These are phyloP conservation scores for Aurelia aurita complex sp. Pacific DNA, from an alignment of 30 jellyfish, hydroid and myxozoan genomes.

Conservation along the genomic window DNA sequence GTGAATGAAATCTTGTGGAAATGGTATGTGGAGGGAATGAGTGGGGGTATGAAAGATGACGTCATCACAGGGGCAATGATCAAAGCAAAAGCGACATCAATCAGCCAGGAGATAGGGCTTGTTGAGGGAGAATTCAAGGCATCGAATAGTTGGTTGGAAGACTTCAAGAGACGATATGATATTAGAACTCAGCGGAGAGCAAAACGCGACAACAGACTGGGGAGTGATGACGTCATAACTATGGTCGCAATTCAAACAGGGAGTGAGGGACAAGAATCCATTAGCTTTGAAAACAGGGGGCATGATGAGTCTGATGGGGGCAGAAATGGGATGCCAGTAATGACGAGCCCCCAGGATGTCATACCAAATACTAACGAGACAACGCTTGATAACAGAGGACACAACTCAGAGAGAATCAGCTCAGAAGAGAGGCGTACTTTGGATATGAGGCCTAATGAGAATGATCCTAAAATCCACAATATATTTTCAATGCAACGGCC, in stretches of 20 bases:
- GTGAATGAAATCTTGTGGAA: constrained; percentile 35
- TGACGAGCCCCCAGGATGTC: background rate
- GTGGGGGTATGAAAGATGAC: background rate
- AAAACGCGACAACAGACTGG: constrained; percentile 2
- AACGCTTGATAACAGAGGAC: background rate
- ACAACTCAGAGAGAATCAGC: background rate
- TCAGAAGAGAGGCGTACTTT: too few relatives aligned
- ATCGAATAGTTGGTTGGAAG: constrained; percentile 76
- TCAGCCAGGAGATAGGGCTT: constrained; percentile 46
- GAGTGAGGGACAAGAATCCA: background rate
- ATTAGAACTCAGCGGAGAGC: constrained; percentile 21
- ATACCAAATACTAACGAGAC: background rate
- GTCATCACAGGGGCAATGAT: constrained; percentile 62
- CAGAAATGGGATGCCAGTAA: background rate
- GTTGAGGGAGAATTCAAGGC: constrained; percentile 68
- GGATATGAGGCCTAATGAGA: background rate
- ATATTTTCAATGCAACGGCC: constrained; percentile 49
- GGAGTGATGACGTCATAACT: constrained; percentile 26
- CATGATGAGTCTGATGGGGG: background rate
- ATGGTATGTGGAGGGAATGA: constrained; percentile 38
- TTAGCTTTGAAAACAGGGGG: background rate
- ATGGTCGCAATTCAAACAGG: constrained; percentile 48
- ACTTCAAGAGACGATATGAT: constrained; percentile 53
- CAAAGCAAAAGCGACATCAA: constrained; percentile 47
- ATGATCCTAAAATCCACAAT: constrained; percentile 26